Base-by-base conservation (phyloP, 1,140 invertebrate genomes). In the Zeugodacus cucurbitae region DNA sequence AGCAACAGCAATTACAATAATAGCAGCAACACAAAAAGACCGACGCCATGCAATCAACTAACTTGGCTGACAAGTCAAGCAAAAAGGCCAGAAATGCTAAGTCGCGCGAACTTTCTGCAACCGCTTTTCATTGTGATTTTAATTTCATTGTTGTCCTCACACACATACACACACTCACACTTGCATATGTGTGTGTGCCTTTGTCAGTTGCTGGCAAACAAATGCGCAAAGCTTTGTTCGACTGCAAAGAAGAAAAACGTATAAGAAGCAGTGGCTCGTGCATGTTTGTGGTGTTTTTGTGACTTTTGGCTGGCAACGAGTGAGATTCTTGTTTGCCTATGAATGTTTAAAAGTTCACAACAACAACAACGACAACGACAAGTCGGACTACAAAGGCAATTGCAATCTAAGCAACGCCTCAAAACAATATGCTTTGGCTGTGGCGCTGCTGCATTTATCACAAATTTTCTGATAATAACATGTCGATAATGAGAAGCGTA, bases 41-140 rank as follows among this genome's bases (percentile, higher is more conserved):
- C 34, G 20, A 20, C 41, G 41, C 74, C 44, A 22, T 82, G 41
- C 74, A 82, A 26, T 82, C 74, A 82, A 82, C 74, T 82, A 82
- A 82, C 74, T 82, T 82, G 74, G 74, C 74, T 82, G 41, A 82
- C 74, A 82, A 82, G 74, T 82, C 74, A 82, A 82, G 41, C 74
- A 82, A 82, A 82, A 82, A 48, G 74, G 41, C 74, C 74, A 82
- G 74, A 44, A 48, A 82, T 48, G 74, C 74, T 41, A 82, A 82
- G 74, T 82, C 41, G 74, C 74, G 74, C 74, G 37, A 82, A 82
- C 74, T 82, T 82, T 82, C n/a, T 82, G 74, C 74, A 82, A 82
- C 74, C 37, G 74, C 74, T 82, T 82, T 48, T 82, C 74, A 82
- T 82, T 82, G 74, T 82, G 44, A 82, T 82, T 82, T 82, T 82